Conservation (phyloP, 2,888 invertebrate genomes). For the Baccha elongata region DNA sequence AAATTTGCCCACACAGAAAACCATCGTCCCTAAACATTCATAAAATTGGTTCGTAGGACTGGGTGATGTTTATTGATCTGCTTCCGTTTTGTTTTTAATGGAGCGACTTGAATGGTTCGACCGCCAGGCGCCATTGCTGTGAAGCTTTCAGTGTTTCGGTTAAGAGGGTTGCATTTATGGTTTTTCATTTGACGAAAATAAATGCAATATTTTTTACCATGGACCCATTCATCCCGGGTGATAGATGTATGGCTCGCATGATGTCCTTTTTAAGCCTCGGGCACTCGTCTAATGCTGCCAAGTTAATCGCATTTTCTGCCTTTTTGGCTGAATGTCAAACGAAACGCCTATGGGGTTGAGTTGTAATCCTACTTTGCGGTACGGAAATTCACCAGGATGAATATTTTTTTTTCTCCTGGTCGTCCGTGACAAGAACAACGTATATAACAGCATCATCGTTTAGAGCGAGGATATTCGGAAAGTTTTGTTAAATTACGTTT, state of each 20-base stretch:
- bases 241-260: conserved; percentile 39
- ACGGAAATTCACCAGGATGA: neutral
- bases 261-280: conserved; percentile 25
- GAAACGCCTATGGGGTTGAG: conserved; percentile 8
- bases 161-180: conserved; percentile 44
- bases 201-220: conserved; percentile 17
- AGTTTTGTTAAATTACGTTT: conserved; percentile 20
- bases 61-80: conserved; percentile 56
- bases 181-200: conserved; percentile 29
- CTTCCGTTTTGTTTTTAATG: conserved; percentile 46
- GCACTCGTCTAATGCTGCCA: conserved; percentile 34
- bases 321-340: conserved; percentile 57
- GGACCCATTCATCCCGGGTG: conserved; percentile 27
- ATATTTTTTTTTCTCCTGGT: conserved; percentile 12
- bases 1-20: conserved; percentile 20
- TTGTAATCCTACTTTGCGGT: conserved; percentile 56
- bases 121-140: neutral
- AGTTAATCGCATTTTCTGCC: conserved; percentile 61
- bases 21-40: conserved; percentile 43
- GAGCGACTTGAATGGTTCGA: conserved; percentile 5
- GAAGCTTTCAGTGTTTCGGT: conserved; percentile 12
- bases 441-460: conserved; percentile 34
- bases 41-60: conserved; percentile 10
- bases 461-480: conserved; percentile 31
- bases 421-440: conserved; percentile 45